phyloP scores from a whole-genome alignment of 2,797 vertebrate genomes.

The Champsocephalus esox region DNA sequence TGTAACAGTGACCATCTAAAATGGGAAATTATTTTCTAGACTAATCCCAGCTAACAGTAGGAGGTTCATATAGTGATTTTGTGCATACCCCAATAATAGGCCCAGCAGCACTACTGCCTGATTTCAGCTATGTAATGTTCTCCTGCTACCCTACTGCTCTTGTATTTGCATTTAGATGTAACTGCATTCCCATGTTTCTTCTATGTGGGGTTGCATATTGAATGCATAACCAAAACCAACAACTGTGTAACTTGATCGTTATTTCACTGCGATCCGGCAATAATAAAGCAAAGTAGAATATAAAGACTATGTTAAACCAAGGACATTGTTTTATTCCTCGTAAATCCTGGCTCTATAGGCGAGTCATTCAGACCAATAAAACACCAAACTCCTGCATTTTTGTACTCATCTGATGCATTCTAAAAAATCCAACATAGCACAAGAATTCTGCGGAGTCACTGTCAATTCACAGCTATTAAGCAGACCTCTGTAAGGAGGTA shows the following conservation, averaged over 20 bases:
- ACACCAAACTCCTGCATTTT: no score
- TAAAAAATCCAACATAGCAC: not conserved
- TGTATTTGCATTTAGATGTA: slow-evolving; percentile 20
- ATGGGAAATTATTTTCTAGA: not conserved
- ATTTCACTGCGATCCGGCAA: not conserved
- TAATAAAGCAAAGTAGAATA: not conserved
- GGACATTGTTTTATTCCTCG: not conserved
- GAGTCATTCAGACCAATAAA: not conserved
- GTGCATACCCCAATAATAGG: not conserved
- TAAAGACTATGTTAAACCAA: not conserved
- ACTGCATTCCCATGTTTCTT: not conserved
- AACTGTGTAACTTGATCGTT: no score
- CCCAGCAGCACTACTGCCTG: not conserved
- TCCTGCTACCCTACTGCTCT: not conserved
- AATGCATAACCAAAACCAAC: not conserved
- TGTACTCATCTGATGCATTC: not conserved
- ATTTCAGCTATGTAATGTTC: not conserved
- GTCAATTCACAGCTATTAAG: not conserved
- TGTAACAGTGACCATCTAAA: not conserved
- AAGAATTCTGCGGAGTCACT: not conserved
- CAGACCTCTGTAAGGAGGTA: not conserved
- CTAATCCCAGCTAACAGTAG: not conserved
- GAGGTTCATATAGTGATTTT: not conserved
- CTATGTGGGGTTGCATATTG: not conserved
- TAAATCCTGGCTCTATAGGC: not conserved